Percentiles rank a stretch among this genome's conserved stretches.
Evolutionary conservation across 2,113 vertebrate species (phyloP).

Genomic region (Istiophorus platypterus): DNA sequence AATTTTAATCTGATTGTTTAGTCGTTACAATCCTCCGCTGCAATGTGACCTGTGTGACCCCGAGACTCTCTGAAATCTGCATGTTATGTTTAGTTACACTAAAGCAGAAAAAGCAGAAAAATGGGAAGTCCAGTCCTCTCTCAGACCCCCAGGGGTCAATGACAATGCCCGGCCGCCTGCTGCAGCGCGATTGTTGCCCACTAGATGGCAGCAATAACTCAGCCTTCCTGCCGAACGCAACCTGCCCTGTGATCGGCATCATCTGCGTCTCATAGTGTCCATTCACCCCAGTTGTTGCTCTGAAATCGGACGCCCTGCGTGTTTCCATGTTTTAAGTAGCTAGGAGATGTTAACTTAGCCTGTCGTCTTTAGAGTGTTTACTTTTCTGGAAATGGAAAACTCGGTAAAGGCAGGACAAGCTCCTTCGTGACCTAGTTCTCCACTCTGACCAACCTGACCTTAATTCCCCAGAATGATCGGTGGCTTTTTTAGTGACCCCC

Average conservation of each 20-base stretch:
- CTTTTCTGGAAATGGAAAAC: slow-evolving; percentile 12
- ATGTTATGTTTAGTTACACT: background rate
- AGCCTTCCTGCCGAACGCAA: background rate
- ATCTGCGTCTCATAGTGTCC: background rate
- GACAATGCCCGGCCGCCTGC: background rate
- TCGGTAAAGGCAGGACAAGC: background rate
- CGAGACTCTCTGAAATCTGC: background rate
- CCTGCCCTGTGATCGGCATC: background rate
- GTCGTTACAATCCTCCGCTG: background rate
- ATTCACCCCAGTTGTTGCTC: background rate
- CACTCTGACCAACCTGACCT: background rate
- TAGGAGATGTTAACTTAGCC: background rate
- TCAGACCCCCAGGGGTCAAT: slow-evolving; percentile 9
- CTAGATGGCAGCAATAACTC: slow-evolving; percentile 60
- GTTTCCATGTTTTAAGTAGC: no score
- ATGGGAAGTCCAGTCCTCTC: slow-evolving; percentile 10
- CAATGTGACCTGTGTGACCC: background rate
- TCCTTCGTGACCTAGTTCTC: background rate
- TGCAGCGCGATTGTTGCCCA: background rate
- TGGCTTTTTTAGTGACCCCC: no score
- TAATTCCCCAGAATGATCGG: slow-evolving; percentile 1
- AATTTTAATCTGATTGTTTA: background rate
- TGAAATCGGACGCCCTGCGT: background rate
- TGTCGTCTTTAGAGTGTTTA: slow-evolving; percentile 1
- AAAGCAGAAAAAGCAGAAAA: background rate